Base-by-base conservation (phyloP, 2,113 vertebrate genomes). In the Fulmarus glacialis region DNA sequence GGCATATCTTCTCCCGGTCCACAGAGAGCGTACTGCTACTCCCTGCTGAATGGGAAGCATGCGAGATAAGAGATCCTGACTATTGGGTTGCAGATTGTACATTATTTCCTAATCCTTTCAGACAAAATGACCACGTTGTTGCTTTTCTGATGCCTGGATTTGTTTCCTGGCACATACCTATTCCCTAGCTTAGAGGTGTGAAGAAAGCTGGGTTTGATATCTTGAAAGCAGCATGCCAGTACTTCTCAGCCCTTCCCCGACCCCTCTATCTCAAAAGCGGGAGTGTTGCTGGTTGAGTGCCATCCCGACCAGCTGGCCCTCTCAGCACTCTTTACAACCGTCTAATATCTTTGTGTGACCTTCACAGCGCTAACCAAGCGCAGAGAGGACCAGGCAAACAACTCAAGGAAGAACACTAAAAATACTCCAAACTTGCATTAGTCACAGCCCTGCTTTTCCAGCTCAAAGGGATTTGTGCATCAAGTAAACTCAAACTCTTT, bases 391-490 rank as follows among this genome's bases (percentile, higher is more conserved):
- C 62, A 93, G 55, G 29, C 74, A 91, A 96, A 95, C 82, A 95
- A 95, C 93, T 77, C 83, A 96, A 95, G 94, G 60, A 95, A 78
- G 48, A 87, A 21, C 29, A 86, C 93, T 91, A 94, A 89, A 96
- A 96, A 93, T 96, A 96, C 21, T 86, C 83, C 64, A 19, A 87
- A 87, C 53, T 47, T 84, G 48, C 8, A 2, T 79, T 40, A 70
- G 89, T 85, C 93, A 94, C 87, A 90, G 36, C 66, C 84, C 53
- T 20, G 64, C 64, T 80, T 32, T 79, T 56, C 75, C 3, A 6
- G 45, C 95, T 87, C 58, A 87, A 85, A 82, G 29, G 52, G 66
- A 82, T 48, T 27, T 60, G 70, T 4, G 15, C n/a, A 71, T 60
- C 81, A 48, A 62, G 63, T 12, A 62, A 72, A 38, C 59, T 62